A percentile compares a stretch with the other conserved stretches of the same genome.
Conservation (phyloP, 2,888 invertebrate genomes). For the Molorchus minor region DNA sequence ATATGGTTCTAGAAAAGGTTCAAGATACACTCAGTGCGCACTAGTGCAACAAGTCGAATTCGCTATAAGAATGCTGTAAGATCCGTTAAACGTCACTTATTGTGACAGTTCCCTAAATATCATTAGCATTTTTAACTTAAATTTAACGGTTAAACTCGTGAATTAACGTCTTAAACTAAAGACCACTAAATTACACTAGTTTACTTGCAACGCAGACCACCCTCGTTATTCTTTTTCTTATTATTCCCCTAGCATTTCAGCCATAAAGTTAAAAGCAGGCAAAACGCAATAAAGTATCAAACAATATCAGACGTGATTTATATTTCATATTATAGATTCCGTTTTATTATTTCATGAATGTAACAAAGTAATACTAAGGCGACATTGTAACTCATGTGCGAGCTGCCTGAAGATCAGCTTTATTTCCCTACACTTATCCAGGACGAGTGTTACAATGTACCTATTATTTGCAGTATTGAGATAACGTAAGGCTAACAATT, state of each 20-base stretch:
- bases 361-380: too few relatives aligned
- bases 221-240: conserved; percentile 6
- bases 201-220: conserved; percentile 2
- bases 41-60: too few relatives aligned
- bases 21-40: too few relatives aligned
- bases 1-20: too few relatives aligned
- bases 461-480: too few relatives aligned
- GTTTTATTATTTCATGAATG: too few relatives aligned
- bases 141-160: conserved; percentile 16
- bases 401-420: too few relatives aligned
- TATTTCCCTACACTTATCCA: too few relatives aligned
- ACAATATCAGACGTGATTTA: conserved; percentile 10
- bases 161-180: conserved; percentile 15
- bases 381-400: too few relatives aligned
- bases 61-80: too few relatives aligned
- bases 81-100: neutral
- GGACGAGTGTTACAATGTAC: too few relatives aligned
- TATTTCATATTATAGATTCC: conserved; percentile 1
- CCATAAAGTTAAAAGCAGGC: conserved; percentile 10
- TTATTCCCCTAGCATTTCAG: conserved; percentile 8
- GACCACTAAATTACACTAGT: conserved; percentile 10
- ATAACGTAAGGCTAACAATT: too few relatives aligned
- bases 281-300: neutral
- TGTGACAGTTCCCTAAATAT: neutral
- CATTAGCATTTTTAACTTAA: conserved; percentile 13